These are phyloP conservation scores for Paramuricea clavata DNA, from an alignment of 92 coral and sea anemone genomes.

Conservation along the genomic window DNA sequence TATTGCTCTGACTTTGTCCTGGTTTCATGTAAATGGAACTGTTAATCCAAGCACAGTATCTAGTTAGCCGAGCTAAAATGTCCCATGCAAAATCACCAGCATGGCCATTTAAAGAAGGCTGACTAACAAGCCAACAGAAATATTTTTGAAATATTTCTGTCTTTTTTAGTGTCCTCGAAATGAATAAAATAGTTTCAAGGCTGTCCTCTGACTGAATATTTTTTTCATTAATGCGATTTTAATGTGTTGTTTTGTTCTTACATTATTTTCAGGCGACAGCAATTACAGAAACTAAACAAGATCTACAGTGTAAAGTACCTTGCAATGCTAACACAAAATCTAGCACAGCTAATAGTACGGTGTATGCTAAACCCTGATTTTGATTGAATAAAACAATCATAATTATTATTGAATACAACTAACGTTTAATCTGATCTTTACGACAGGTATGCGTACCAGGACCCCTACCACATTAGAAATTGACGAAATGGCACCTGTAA, in stretches of 20 bases:
- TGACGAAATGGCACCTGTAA: background rate
- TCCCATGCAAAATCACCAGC: too few relatives aligned
- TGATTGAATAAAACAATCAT: background rate
- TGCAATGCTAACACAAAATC: background rate
- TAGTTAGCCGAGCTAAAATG: too few relatives aligned
- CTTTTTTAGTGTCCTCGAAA: too few relatives aligned
- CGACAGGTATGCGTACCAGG: background rate
- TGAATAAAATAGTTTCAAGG: too few relatives aligned
- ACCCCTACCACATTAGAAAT: background rate
- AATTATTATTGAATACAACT: background rate
- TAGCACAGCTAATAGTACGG: background rate
- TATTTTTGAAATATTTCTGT: too few relatives aligned
- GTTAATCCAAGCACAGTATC: too few relatives aligned
- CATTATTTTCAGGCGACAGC: background rate
- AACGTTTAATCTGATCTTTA: background rate
- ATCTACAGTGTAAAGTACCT: background rate
- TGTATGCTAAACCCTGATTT: background rate
- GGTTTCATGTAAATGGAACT: too few relatives aligned
- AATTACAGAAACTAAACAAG: background rate
- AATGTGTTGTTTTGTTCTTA: background rate
- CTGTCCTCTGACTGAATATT: background rate
- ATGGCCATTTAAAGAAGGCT: too few relatives aligned
- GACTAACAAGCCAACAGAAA: too few relatives aligned
- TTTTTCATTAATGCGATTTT: background rate
- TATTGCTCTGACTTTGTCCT: too few relatives aligned